phyloP scores from a whole-genome alignment of 2,797 vertebrate species.

The Selene dorsalis region DNA sequence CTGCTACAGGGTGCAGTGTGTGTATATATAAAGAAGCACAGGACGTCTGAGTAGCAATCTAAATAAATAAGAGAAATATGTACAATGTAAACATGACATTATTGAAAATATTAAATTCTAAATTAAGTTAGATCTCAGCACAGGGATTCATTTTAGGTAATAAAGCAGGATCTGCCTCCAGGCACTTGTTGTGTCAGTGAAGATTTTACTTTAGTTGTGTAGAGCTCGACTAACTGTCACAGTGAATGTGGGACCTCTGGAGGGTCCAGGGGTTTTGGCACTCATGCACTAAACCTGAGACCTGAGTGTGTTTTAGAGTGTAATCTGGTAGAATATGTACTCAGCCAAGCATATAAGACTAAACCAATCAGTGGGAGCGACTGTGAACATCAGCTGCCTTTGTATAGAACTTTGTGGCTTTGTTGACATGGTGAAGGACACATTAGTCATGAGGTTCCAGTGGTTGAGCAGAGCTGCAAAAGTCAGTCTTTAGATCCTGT shows the following conservation, averaged over 20 bases:
- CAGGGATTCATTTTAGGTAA: background rate
- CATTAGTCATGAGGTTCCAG: background rate
- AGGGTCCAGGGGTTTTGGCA: too few relatives aligned
- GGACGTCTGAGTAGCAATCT: background rate
- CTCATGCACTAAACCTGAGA: too few relatives aligned
- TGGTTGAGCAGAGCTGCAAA: slow-evolving; percentile 2
- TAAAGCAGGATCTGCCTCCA: background rate
- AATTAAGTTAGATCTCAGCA: background rate
- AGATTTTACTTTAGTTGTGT: too few relatives aligned
- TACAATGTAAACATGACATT: background rate
- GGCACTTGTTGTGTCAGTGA: background rate
- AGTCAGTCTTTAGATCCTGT: background rate
- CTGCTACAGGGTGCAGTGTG: too few relatives aligned
- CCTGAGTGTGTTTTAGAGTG: too few relatives aligned
- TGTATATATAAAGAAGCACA: background rate
- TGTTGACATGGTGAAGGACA: background rate
- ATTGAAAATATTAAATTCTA: background rate
- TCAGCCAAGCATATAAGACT: background rate
- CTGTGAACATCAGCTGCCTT: background rate
- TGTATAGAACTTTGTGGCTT: background rate
- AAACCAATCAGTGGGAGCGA: background rate
- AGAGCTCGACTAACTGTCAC: too few relatives aligned
- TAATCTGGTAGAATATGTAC: background rate
- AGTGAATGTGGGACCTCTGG: too few relatives aligned
- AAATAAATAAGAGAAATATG: background rate